Conservation (phyloP, 2,797 vertebrate genomes). For the Xiphorhynchus erythropygius region DNA sequence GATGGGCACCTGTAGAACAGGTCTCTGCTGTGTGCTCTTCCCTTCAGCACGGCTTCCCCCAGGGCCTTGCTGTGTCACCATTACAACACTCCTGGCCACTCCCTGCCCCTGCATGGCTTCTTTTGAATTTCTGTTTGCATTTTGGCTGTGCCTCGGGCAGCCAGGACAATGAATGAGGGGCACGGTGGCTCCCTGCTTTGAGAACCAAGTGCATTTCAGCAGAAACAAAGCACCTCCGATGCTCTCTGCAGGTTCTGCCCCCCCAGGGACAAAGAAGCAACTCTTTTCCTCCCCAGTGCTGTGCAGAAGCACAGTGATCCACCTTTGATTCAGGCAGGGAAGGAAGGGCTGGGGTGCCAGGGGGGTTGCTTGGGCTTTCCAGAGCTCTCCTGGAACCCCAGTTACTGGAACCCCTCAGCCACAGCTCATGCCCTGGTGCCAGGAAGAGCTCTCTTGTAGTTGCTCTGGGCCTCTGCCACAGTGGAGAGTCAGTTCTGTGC, state of each 20-base stretch:
- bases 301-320: background rate
- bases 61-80: background rate
- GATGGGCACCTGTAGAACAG: background rate
- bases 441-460: background rate
- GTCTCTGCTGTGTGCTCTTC: background rate
- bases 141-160: background rate
- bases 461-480: background rate
- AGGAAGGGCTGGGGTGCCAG: background rate
- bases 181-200: background rate
- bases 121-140: background rate
- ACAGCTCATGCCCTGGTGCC: background rate
- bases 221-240: background rate
- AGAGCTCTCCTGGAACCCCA: background rate
- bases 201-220: background rate
- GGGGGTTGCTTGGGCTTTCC: background rate
- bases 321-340: background rate
- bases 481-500: background rate
- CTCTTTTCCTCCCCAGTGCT: background rate
- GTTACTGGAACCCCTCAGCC: background rate
- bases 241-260: background rate
- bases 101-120: background rate
- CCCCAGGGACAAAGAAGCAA: background rate
- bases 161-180: accelerated
- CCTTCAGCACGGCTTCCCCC: background rate
- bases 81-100: background rate